phyloP scores from a whole-genome alignment of 2,888 invertebrate species.

The Sphinx pinastri region DNA sequence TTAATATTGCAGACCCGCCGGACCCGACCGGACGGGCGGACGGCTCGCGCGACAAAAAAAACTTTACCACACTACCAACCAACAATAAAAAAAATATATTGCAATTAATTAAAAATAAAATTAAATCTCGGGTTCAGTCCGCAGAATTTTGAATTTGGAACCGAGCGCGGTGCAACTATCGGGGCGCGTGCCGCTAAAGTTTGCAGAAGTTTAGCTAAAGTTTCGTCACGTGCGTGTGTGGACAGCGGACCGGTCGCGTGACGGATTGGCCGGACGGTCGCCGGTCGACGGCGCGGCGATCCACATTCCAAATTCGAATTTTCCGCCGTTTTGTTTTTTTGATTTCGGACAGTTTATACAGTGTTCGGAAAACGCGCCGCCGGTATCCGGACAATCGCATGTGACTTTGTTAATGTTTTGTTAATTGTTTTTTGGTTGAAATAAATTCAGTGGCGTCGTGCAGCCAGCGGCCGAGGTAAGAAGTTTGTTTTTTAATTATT shows the following conservation, averaged over 20 bases:
- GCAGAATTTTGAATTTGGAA: slow-evolving; percentile 43
- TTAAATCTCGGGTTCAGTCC: slow-evolving; percentile 10
- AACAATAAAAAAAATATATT: slow-evolving; percentile 50
- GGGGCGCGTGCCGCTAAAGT: slow-evolving; percentile 70
- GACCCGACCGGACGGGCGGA: slow-evolving; percentile 81
- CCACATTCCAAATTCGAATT: slow-evolving; percentile 44
- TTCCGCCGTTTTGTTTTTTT: slow-evolving; percentile 39
- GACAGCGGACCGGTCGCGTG: slow-evolving; percentile 54
- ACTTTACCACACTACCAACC: slow-evolving; percentile 49
- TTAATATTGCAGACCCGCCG: slow-evolving; percentile 83
- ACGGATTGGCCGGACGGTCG: slow-evolving; percentile 52
- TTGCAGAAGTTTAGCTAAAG: slow-evolving; percentile 66
- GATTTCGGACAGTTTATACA: slow-evolving; percentile 39
- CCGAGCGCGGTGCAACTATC: slow-evolving; percentile 56
- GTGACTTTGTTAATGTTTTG: slow-evolving; percentile 76
- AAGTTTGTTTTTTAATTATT: slow-evolving; percentile 31
- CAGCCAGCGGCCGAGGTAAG: slow-evolving; percentile 33
- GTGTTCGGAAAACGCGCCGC: slow-evolving; percentile 36
- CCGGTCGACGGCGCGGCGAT: slow-evolving; percentile 35
- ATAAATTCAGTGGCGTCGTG: slow-evolving; percentile 48
- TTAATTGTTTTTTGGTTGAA: slow-evolving; percentile 67
- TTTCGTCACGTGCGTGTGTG: slow-evolving; percentile 77
- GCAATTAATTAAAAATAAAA: slow-evolving; percentile 48
- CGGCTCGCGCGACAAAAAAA: slow-evolving; percentile 72
- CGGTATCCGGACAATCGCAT: slow-evolving; percentile 68